A percentile compares a stretch with the other conserved stretches of the same genome.
Conservation (phyloP, 2,888 invertebrate species). For the Tenodera sinensis region DNA sequence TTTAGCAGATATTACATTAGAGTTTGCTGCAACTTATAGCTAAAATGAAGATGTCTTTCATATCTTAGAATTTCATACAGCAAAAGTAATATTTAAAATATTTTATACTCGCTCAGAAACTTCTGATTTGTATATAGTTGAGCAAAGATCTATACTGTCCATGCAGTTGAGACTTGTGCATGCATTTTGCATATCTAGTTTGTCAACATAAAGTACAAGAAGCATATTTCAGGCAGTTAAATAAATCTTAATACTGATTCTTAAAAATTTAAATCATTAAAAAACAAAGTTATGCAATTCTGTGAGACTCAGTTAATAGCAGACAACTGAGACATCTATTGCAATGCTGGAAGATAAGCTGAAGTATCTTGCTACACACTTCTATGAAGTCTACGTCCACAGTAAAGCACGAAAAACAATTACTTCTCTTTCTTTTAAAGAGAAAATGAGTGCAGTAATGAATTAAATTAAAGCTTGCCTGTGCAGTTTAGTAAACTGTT, state of each 20-base stretch:
- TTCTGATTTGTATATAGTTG: background rate
- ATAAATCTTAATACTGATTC: background rate
- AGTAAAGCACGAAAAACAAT: background rate
- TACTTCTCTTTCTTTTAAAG: background rate
- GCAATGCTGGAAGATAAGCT: too few species aligned
- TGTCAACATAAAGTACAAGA: background rate
- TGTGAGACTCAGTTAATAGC: background rate
- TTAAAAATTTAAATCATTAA: background rate
- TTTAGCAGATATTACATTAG: too few species aligned
- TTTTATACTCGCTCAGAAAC: too few species aligned
- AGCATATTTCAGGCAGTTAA: background rate
- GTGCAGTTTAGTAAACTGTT: background rate
- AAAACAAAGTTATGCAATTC: background rate
- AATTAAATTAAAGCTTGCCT: background rate
- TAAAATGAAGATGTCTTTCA: too few species aligned
- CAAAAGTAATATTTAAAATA: too few species aligned
- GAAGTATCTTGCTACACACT: background rate
- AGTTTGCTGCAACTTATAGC: too few species aligned
- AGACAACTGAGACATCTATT: too few species aligned
- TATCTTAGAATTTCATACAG: too few species aligned
- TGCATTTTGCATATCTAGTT: background rate
- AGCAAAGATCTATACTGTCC: background rate
- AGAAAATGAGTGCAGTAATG: background rate
- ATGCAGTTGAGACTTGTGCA: background rate
- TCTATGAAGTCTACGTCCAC: background rate